phyloP scores from a whole-genome alignment of 2,888 invertebrate genomes.

The Geophilus truncorum region DNA sequence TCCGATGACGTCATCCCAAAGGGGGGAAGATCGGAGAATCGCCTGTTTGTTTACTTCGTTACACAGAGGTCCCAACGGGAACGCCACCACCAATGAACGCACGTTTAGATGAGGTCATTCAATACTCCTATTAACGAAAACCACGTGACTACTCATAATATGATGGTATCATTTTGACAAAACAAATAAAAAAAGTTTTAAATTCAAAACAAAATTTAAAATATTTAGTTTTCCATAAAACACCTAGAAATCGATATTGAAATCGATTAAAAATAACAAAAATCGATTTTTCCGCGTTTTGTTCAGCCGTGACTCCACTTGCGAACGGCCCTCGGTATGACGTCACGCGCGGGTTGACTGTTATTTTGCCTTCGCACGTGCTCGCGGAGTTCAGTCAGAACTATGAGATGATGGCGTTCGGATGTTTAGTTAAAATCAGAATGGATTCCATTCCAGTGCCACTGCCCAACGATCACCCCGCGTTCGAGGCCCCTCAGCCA shows the following conservation, averaged over 20 bases:
- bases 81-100: neutral
- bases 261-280: neutral
- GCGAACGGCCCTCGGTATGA: neutral
- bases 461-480: neutral
- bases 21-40: no score
- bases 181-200: neutral
- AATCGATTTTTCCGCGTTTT: neutral
- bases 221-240: no score
- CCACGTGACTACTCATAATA: neutral
- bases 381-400: no score
- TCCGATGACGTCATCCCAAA: neutral
- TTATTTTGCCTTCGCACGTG: neutral
- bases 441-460: neutral
- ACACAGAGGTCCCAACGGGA: neutral
- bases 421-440: neutral
- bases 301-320: neutral
- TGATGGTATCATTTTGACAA: neutral
- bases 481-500: neutral
- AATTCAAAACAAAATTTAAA: no score
- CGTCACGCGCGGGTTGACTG: neutral
- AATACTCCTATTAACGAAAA: neutral
- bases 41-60: neutral
- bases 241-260: no score
- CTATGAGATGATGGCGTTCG: neutral
- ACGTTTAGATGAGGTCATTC: neutral